phyloP scores from a whole-genome alignment of 2,888 invertebrate species.

The Trichacis sp. region DNA sequence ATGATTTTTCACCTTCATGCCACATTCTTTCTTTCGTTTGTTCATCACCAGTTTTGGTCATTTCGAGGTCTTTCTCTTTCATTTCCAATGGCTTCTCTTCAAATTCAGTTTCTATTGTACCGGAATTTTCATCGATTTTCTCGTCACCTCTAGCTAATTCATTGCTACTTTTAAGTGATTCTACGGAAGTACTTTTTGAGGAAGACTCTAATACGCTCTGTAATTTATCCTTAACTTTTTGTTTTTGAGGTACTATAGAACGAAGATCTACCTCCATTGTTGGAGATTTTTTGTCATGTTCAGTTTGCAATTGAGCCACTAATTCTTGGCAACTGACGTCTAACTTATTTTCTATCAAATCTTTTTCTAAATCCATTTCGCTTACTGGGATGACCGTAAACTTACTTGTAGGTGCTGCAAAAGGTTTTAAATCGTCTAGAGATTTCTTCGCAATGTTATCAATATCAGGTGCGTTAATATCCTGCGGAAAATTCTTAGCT shows the following conservation, averaged over 20 bases:
- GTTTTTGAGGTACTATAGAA: slow-evolving; percentile 24
- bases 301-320: slow-evolving; percentile 61
- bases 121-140: slow-evolving; percentile 18
- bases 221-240: slow-evolving; percentile 25
- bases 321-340: slow-evolving; percentile 65
- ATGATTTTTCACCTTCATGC: slow-evolving; percentile 55
- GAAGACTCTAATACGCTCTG: slow-evolving; percentile 25
- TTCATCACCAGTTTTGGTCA: slow-evolving; percentile 56
- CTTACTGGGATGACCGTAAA: slow-evolving; percentile 57
- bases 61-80: slow-evolving; percentile 17
- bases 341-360: slow-evolving; percentile 62
- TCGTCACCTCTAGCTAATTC: slow-evolving; percentile 13
- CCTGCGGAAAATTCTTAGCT: slow-evolving; percentile 15
- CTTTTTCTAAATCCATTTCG: slow-evolving; percentile 60
- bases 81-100: slow-evolving; percentile 10
- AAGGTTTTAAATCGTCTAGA: slow-evolving; percentile 1
- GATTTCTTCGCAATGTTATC: neutral
- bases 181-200: slow-evolving; percentile 23
- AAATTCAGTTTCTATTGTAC: neutral
- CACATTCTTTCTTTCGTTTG: slow-evolving; percentile 48
- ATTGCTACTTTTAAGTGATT: slow-evolving; percentile 13
- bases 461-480: neutral
- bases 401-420: slow-evolving; percentile 43
- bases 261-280: slow-evolving; percentile 52
- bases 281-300: slow-evolving; percentile 62